A percentile compares a stretch with the other conserved stretches of the same genome.
phyloP scores from a whole-genome alignment of 2,797 vertebrate species.

The Balearica regulorum region DNA sequence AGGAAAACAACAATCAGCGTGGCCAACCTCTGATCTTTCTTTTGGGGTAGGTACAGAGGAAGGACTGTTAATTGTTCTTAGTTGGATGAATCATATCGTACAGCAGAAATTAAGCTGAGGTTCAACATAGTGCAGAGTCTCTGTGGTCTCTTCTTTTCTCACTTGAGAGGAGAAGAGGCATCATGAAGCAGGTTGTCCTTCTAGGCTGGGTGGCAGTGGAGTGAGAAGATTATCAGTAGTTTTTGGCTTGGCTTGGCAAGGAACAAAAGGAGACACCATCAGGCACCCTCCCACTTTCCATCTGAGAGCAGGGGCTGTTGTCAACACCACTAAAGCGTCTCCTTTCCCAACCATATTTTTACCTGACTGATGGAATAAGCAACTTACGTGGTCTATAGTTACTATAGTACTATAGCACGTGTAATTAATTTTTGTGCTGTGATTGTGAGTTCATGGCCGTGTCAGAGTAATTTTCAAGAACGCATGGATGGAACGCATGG shows the following conservation, averaged over 20 bases:
- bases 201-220: background rate
- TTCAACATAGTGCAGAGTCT: background rate
- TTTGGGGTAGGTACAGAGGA: background rate
- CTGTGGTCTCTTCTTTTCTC: background rate
- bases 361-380: background rate
- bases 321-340: background rate
- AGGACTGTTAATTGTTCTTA: background rate
- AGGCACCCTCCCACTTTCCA: background rate
- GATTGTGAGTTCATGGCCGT: background rate
- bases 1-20: background rate
- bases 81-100: fast-evolving
- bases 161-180: background rate
- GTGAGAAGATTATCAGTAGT: background rate
- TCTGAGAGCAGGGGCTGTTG: background rate
- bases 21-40: background rate
- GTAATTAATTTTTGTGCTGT: background rate
- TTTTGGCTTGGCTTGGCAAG: background rate
- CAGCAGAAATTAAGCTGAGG: background rate
- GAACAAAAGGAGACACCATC: background rate
- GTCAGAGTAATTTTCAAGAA: background rate
- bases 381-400: background rate
- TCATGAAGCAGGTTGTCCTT: background rate
- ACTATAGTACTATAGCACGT: background rate
- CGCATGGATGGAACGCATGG: fast-evolving
- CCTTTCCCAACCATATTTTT: background rate